A percentile compares a stretch with the other conserved stretches of the same genome.
These are phyloP conservation scores for Urocynchramus pylzowi DNA, from an alignment of 2,113 vertebrate species.

Conservation along the genomic window DNA sequence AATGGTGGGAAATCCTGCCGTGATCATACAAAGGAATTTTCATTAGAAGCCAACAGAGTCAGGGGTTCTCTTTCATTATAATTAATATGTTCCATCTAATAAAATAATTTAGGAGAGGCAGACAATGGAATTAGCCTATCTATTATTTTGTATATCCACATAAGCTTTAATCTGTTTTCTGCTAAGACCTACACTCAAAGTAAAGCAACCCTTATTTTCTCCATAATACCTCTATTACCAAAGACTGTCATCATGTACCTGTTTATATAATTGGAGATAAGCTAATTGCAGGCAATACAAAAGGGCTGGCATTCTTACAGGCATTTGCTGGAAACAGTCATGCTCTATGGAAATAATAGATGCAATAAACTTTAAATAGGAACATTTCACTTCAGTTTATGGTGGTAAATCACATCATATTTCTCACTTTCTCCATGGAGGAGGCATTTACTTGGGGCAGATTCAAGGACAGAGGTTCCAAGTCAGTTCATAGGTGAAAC, in stretches of 20 bases:
- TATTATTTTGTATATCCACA: constrained; percentile 63
- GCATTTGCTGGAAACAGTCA: background rate
- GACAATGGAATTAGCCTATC: constrained; percentile 68
- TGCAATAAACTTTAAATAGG: background rate
- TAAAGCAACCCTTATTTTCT: constrained; percentile 68
- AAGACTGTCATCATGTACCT: constrained; percentile 47
- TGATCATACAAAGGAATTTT: constrained; percentile 77
- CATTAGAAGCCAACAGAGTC: constrained; percentile 70
- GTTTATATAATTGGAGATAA: constrained; percentile 71
- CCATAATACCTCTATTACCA: constrained; percentile 33
- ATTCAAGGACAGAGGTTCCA: background rate
- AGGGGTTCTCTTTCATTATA: constrained; percentile 71
- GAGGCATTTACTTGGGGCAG: background rate
- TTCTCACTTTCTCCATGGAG: background rate
- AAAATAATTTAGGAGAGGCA: constrained; percentile 73
- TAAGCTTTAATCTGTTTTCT: constrained; percentile 69
- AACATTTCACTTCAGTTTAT: background rate
- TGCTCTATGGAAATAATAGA: constrained; percentile 4
- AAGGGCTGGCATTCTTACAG: constrained; percentile 53
- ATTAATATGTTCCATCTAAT: constrained; percentile 76
- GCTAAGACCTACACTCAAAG: constrained; percentile 58
- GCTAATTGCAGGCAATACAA: constrained; percentile 65
- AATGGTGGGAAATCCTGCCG: constrained; percentile 74
- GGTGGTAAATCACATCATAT: background rate
- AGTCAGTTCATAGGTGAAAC: background rate